Base-by-base conservation (phyloP, 1,140 invertebrate genomes). In the Ceratina australensis region DNA sequence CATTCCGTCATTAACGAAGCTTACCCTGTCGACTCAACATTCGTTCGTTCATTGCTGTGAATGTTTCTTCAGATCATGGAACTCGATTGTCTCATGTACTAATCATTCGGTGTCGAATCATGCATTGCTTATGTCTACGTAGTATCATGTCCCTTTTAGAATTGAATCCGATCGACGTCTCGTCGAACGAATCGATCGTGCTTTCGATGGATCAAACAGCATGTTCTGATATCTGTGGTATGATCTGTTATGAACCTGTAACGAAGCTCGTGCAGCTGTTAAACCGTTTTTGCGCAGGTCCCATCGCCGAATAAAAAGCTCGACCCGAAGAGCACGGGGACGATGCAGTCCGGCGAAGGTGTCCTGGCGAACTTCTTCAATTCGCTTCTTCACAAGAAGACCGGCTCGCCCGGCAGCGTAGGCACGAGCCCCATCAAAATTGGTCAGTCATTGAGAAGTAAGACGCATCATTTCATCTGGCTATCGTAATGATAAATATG, bases 281-380 rank as follows among this genome's bases (percentile, higher is more conserved):
- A 85, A 85, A 67, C 82, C 69, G 85, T 83, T 83, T 72, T 56
- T 65, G 72, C 73, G n/a, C 71, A 92, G 88, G 91, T 92, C 12
- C 88, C 91, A 16, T 91, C 92, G 12, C 91, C 91, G 22, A 92
- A 92, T 78, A 92, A 92, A 78, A 92, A 92, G 71, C 77, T 92
- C 78, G 91, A 92, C 80, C 85, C 90, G 0, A 92, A 92, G 81
- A 85, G 87, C 49, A 81, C 89, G 2, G 91, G 90, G 8, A 93
- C 94, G 75, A 94, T 95, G 54, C 94, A 96, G 5, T 95, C 95
- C 67, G 97, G 97, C 72, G 98, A 99, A 93, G 97, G 98, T 69
- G 98, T 99, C 56, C 92, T 99, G 79, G 98, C 98, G 10, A 99
- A 98, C 92, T 99, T 99, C 94, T 99, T 99, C 93, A 99, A 99